phyloP scores from a whole-genome alignment of 2,888 invertebrate species.

The Aradus depressus region DNA sequence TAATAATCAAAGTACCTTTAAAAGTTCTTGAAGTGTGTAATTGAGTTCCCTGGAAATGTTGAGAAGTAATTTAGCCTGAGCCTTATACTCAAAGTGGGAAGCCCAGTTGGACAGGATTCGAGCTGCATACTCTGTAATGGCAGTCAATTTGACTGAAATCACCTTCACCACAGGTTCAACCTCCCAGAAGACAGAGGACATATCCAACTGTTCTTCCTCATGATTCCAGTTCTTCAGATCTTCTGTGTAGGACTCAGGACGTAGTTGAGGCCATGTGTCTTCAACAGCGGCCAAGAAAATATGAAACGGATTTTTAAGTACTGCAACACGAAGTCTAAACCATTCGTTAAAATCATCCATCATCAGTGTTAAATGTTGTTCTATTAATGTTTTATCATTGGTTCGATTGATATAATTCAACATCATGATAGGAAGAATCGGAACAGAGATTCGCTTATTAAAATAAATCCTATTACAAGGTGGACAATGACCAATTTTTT shows the following conservation, averaged over 20 bases:
- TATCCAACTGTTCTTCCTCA: not conserved
- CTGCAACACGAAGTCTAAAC: not conserved
- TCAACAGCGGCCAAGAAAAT: conserved; percentile 1
- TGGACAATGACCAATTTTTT: conserved; percentile 2
- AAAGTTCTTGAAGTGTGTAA: conserved; percentile 12
- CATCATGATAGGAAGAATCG: conserved; percentile 5
- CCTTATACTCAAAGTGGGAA: not conserved
- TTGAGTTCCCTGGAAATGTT: conserved; percentile 12
- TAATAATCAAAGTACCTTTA: no score
- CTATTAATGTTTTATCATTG: not conserved
- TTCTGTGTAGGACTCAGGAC: not conserved
- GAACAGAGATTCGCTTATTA: not conserved
- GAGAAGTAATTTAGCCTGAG: not conserved
- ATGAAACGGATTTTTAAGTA: conserved; percentile 1
- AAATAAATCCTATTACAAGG: conserved; percentile 4
- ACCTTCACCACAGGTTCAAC: not conserved
- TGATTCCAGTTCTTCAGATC: not conserved
- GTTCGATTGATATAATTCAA: not conserved
- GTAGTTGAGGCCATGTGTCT: not conserved
- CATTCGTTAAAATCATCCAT: not conserved
- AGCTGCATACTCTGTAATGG: conserved; percentile 16
- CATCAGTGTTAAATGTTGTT: not conserved
- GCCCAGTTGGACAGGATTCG: conserved; percentile 1
- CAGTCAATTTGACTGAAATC: conserved; percentile 7
- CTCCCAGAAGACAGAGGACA: conserved; percentile 9